These are phyloP conservation scores for Tricholauxania praeusta DNA, from an alignment of 2,888 invertebrate genomes.

Conservation along the genomic window DNA sequence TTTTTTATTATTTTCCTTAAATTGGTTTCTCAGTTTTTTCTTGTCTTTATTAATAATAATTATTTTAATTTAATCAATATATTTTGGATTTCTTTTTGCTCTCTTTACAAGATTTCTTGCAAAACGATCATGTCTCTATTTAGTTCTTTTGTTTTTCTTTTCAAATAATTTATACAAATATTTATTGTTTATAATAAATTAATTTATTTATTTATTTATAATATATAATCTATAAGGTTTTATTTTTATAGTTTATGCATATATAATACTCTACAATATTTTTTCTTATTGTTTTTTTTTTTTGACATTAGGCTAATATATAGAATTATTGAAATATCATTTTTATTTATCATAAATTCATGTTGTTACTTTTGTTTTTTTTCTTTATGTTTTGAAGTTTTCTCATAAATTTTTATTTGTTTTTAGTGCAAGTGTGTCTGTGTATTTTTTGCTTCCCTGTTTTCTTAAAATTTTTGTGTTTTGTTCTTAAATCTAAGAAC, in stretches of 20 bases:
- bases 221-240: neutral
- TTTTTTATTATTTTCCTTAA: slow-evolving; percentile 31
- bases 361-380: slow-evolving; percentile 37
- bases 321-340: slow-evolving; percentile 29
- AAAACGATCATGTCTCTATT: slow-evolving; percentile 10
- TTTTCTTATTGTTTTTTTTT: neutral
- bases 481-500: slow-evolving; percentile 35
- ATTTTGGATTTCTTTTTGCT: neutral
- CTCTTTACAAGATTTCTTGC: neutral
- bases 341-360: slow-evolving; percentile 40
- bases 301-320: slow-evolving; percentile 31
- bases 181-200: slow-evolving; percentile 33
- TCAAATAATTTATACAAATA: slow-evolving; percentile 31
- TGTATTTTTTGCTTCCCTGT: slow-evolving; percentile 37
- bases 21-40: slow-evolving; percentile 15
- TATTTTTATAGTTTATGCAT: slow-evolving; percentile 21
- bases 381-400: slow-evolving; percentile 2
- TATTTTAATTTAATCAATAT: neutral
- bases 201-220: slow-evolving; percentile 10
- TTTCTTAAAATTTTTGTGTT: slow-evolving; percentile 43
- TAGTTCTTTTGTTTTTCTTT: slow-evolving; percentile 2
- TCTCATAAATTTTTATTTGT: neutral
- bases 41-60: slow-evolving; percentile 21
- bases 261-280: slow-evolving; percentile 27
- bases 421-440: slow-evolving; percentile 19